phyloP scores from a whole-genome alignment of 2,797 vertebrate genomes.

The Manis pentadactyla region DNA sequence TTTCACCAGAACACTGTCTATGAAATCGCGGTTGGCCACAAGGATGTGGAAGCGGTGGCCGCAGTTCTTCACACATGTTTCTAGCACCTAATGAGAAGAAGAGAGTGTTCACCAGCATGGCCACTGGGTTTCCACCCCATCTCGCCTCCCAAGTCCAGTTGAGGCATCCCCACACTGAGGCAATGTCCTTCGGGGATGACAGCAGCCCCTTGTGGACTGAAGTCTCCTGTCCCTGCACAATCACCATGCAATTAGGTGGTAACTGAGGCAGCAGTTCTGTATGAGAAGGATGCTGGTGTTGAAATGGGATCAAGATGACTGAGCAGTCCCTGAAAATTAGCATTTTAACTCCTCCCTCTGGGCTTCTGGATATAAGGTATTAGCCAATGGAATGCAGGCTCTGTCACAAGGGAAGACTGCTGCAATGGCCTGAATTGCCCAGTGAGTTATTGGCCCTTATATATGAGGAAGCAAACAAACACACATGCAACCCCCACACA shows the following conservation, averaged over 20 bases:
- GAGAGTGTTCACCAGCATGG: not conserved
- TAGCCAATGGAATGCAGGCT: not conserved
- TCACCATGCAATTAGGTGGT: conserved; percentile 58
- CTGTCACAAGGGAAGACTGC: conserved; percentile 22
- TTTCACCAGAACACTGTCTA: conserved; percentile 97
- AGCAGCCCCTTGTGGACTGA: not conserved
- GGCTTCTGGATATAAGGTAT: conserved; percentile 1
- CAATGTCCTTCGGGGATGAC: not conserved
- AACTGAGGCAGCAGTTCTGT: conserved; percentile 28
- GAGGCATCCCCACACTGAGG: not conserved
- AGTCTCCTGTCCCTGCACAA: conserved; percentile 39
- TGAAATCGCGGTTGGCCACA: conserved; percentile 96
- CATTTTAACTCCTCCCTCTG: conserved; percentile 68
- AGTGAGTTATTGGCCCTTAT: conserved; percentile 16
- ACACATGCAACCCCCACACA: not conserved
- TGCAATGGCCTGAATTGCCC: not conserved
- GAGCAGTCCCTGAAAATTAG: conserved; percentile 49
- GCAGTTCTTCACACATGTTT: conserved; percentile 99
- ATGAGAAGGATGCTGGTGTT: conserved; percentile 64
- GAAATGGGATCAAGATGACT: conserved; percentile 58
- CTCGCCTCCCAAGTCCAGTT: not conserved
- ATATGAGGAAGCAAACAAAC: not conserved
- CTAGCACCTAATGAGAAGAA: conserved; percentile 91
- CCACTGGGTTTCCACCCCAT: not conserved
- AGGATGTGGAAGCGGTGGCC: conserved; percentile 98